A percentile compares a stretch with the other conserved stretches of the same genome.
phyloP scores from a whole-genome alignment of 2,797 vertebrate genomes.

The Acipenser ruthenus region DNA sequence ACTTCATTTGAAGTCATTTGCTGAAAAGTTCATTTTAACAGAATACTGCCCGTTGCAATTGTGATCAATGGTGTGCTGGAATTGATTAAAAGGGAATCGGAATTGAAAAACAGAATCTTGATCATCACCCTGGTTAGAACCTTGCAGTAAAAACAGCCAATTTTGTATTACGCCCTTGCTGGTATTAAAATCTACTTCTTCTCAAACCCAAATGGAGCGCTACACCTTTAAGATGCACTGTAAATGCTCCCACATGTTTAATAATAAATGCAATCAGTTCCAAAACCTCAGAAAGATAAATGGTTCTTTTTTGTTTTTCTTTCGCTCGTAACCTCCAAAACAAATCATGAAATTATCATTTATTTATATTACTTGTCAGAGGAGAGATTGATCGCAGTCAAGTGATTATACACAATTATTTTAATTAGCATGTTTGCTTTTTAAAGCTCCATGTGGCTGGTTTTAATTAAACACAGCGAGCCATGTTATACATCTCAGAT shows the following conservation, averaged over 20 bases:
- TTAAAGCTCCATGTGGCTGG: constrained; percentile 5
- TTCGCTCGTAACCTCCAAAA: constrained; percentile 33
- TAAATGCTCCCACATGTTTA: constrained; percentile 34
- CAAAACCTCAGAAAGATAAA: constrained; percentile 38
- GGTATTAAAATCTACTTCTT: no score
- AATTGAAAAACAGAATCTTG: no score
- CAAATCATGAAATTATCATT: constrained; percentile 34
- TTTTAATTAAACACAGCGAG: constrained; percentile 3
- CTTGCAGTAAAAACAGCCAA: no score
- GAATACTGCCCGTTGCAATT: no score
- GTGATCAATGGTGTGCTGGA: no score
- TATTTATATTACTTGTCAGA: constrained; percentile 37
- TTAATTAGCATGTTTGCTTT: constrained; percentile 27
- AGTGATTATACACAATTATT: constrained; percentile 32
- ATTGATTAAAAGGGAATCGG: no score
- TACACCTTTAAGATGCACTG: no score
- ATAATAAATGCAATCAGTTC: constrained; percentile 43
- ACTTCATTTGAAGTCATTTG: no score
- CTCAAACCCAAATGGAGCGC: no score
- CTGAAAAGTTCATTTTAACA: no score
- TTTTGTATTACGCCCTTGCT: no score
- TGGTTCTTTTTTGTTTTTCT: constrained; percentile 38
- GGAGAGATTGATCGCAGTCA: constrained; percentile 39
- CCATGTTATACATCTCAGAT: background rate
- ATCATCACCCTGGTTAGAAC: no score